phyloP scores from a whole-genome alignment of 2,888 invertebrate species.

The Drosophila subsilvestris region DNA sequence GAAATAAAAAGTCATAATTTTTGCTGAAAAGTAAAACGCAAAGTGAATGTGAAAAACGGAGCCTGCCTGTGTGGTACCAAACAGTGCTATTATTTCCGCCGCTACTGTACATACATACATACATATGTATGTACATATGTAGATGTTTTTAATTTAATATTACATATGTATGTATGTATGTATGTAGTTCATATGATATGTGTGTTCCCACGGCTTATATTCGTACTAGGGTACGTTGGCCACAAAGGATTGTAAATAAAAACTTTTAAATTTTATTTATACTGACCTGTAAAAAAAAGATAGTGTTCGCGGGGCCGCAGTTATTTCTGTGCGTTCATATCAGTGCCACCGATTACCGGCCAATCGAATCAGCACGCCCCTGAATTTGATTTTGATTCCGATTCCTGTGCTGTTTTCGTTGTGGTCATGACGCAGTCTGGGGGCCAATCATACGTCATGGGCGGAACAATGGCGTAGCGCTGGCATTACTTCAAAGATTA shows the following conservation, averaged over 20 bases:
- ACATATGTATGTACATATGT: neutral
- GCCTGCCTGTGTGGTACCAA: too few relatives aligned
- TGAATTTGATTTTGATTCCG: slow-evolving; percentile 26
- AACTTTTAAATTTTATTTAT: slow-evolving; percentile 24
- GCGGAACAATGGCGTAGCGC: neutral
- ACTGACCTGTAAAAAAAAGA: neutral
- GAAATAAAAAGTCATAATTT: too few relatives aligned
- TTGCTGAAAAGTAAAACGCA: too few relatives aligned
- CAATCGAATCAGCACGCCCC: slow-evolving; percentile 28
- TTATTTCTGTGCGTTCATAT: slow-evolving; percentile 16
- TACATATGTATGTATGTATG: neutral
- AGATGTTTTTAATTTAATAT: too few relatives aligned
- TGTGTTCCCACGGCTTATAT: too few relatives aligned
- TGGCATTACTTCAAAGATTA: neutral
- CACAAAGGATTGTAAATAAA: slow-evolving; percentile 37
- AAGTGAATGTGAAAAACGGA: too few relatives aligned
- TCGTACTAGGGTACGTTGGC: too few relatives aligned
- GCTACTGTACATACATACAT: too few relatives aligned
- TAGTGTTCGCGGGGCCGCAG: neutral
- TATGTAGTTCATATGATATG: neutral
- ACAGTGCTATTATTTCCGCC: too few relatives aligned
- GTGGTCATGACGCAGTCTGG: neutral
- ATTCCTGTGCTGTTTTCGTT: slow-evolving; percentile 6
- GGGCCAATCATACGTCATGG: slow-evolving; percentile 5
- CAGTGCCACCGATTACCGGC: slow-evolving; percentile 7